Evolutionary conservation across 2,888 invertebrate genomes (phyloP), one percentile per base, ranked within the genome.

Genomic region (Priocnemis perturbator): DNA sequence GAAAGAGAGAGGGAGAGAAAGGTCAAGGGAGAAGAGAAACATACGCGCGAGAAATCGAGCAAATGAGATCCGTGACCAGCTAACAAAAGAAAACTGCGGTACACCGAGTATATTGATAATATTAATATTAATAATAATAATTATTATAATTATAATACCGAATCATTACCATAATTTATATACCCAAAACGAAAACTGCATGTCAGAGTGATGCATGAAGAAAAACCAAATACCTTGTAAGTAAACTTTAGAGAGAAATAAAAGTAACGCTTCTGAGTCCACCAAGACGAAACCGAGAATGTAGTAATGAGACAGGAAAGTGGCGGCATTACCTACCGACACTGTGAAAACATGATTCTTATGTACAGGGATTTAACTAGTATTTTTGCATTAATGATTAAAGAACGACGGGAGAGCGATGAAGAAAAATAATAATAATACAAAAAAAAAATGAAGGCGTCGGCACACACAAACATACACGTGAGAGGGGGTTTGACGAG

Each of bases 151-250:
- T 83, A 84, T 87, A 85, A 84, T 88, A 88, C 85, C 84, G 88
- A 88, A 88, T 87, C 88, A 89, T 89, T 88, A 88, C 87, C 88
- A 87, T 89, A 88, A 89, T 89, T 89, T 88, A 88, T 89, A 88
- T 88, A 88, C 86, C 83, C 85, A 85, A 37, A 83, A 82, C 70
- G 76, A 76, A 37, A 81, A 81, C 78, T 83, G 80, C 81, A 79
- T 77, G 83, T 78, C 78, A 74, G 79, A 81, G 78, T 78, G 80
- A 83, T 78, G 78, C 81, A 82, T 81, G 76, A 77, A 81, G 79
- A 65, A 85, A 37, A 88, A 87, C 87, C 87, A 87, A 88, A 87
- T 87, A 87, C 84, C 79, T 86, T 88, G 85, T 88, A 86, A 86
- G 87, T 87, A 86, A 84, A 76, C 77, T 81, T 82, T 84, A 83